phyloP scores from a whole-genome alignment of 2,888 invertebrate genomes.

The Sinohyriopsis cumingii region DNA sequence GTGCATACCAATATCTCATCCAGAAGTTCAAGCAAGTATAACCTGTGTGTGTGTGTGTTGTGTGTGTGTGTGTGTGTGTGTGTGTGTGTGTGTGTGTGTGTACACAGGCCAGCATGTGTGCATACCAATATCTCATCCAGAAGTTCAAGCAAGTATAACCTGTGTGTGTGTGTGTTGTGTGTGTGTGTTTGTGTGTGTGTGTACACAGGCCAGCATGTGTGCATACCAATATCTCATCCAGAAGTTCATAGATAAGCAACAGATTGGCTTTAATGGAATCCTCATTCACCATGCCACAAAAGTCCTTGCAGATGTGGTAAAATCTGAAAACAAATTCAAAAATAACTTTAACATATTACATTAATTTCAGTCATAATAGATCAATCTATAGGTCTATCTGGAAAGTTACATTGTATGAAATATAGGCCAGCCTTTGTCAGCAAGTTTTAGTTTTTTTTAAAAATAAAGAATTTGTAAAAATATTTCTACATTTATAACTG shows the following conservation, averaged over 20 bases:
- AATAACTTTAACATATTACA: not conserved
- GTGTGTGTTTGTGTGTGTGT: no score
- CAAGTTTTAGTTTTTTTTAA: no score
- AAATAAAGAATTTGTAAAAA: no score
- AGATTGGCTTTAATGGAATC: constrained; percentile 60
- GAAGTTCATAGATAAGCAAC: constrained; percentile 58
- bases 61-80: not conserved
- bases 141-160: constrained; percentile 35
- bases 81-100: no score
- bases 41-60: no score
- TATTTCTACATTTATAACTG: no score
- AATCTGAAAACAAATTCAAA: constrained; percentile 46
- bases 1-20: constrained; percentile 58
- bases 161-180: no score
- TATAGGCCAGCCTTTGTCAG: no score
- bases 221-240: constrained; percentile 62
- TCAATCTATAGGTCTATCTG: no score
- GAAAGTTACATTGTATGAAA: no score
- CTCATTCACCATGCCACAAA: constrained; percentile 67
- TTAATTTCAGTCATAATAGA: not conserved
- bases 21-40: constrained; percentile 43
- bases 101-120: not conserved
- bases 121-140: constrained; percentile 61
- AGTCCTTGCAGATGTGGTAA: constrained; percentile 63
- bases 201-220: not conserved